Conservation (phyloP, 2,113 vertebrate genomes). For the Campylorhamphus procurvoides region DNA sequence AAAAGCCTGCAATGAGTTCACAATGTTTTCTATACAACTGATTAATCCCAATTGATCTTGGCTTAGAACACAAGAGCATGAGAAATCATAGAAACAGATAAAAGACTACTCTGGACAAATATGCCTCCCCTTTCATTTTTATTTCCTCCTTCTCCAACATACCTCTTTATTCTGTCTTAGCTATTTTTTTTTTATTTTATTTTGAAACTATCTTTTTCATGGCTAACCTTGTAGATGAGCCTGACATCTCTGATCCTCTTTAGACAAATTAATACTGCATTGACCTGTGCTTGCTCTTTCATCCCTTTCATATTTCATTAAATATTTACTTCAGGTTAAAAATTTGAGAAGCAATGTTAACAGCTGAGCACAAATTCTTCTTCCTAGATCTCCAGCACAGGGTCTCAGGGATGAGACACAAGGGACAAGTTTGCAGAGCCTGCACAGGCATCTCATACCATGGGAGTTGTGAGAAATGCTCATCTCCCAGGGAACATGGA, state of each 20-base stretch:
- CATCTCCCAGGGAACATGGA: fast-evolving
- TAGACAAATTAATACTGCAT: conserved; percentile 69
- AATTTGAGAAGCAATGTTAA: neutral
- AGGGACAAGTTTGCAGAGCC: neutral
- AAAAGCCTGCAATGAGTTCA: conserved; percentile 71
- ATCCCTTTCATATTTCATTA: conserved; percentile 46
- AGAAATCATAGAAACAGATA: conserved; percentile 70
- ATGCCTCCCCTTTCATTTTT: conserved; percentile 33
- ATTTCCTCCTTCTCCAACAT: conserved; percentile 56
- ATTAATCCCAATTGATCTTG: conserved; percentile 80
- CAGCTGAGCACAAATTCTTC: neutral
- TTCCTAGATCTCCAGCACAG: neutral
- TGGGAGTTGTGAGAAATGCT: neutral
- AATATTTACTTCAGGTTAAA: conserved; percentile 16
- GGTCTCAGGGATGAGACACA: neutral
- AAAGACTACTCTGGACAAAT: conserved; percentile 60
- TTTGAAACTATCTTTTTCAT: conserved; percentile 41
- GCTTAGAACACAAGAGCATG: conserved; percentile 63
- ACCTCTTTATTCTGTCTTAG: conserved; percentile 28
- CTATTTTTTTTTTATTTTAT: neutral
- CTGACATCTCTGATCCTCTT: conserved; percentile 57
- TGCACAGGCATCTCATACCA: neutral
- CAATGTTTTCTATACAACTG: conserved; percentile 73
- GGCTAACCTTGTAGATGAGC: conserved; percentile 28
- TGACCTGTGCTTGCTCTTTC: conserved; percentile 43